Evolutionary conservation across 2,888 invertebrate genomes (phyloP), one percentile per base, ranked within the genome.

Genomic region (Agrilus cyanescens): DNA sequence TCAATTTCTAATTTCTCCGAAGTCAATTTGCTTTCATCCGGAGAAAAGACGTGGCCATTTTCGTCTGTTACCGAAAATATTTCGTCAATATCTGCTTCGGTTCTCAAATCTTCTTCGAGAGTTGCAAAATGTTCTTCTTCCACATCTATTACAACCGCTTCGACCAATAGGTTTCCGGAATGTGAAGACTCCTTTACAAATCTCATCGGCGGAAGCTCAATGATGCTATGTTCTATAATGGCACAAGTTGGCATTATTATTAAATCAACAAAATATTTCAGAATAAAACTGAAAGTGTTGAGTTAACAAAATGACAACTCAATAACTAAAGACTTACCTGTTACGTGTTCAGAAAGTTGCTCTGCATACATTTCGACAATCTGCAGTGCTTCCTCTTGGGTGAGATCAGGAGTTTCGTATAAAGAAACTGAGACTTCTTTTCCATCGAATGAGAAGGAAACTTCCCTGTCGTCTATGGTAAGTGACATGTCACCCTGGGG

Each of bases 301-400:
- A 7, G 10, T 25, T 25, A 25, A 8, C 25, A 25, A 4, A 6
- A 16, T 25, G 16, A 20, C 16, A 29, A 34, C 15, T 18, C 25
- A 35, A 13, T 10, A 32, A 25, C 13, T 14, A 8, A 38, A 10
- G 36, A 50, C 54, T 61, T 60, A 76, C 76, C 77, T 50, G 78
- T 74, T 10, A 90, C 82, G 59, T 90, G 85, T 67, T 91, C 90
- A 1, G 90, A 90, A 44, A 90, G 72, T 65, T 91, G 89, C 61
- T 91, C 89, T 0, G 91, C 91, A 58, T 90, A 91, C 88, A 91
- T 90, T 73, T 91, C 90, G 0, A 90, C 84, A 55, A 91, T 88
- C 68, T 90, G 85, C 29, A 89, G 70, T 0, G 90, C 91, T 69
- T 91, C 90, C 63, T 90, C 88, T 65, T 91, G 89, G 0, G 90